Evolutionary conservation across 2,888 invertebrate genomes (phyloP).

Genomic region (Selenia dentaria): DNA sequence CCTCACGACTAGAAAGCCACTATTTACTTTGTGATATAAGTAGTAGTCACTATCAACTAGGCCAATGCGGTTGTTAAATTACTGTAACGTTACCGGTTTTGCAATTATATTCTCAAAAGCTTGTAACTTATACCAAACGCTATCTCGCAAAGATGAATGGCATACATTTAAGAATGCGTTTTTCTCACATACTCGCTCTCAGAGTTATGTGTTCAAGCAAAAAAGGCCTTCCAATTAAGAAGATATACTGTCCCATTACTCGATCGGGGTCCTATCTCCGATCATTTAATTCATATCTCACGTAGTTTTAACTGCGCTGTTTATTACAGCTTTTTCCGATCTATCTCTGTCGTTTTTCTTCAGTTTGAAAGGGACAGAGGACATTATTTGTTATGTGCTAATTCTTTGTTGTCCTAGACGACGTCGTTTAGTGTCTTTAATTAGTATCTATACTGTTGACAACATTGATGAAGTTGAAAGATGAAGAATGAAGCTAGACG

Average conservation of each 20-base stretch:
- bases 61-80: too few species aligned
- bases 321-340: conserved; percentile 20
- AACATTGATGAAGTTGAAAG: conserved; percentile 9
- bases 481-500: too few species aligned
- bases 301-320: conserved; percentile 51
- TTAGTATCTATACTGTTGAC: conserved; percentile 10
- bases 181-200: conserved; percentile 64
- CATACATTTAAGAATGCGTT: conserved; percentile 67
- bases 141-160: conserved; percentile 60
- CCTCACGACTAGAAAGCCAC: too few species aligned
- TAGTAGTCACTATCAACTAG: too few species aligned
- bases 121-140: conserved; percentile 12
- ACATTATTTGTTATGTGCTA: conserved; percentile 18
- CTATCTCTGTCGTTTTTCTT: conserved; percentile 13
- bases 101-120: not conserved
- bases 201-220: conserved; percentile 59
- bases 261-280: conserved; percentile 55
- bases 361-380: not conserved
- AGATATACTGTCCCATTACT: conserved; percentile 71
- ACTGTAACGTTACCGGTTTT: too few species aligned
- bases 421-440: conserved; percentile 16
- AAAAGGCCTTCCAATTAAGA: conserved; percentile 74
- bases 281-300: conserved; percentile 78
- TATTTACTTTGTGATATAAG: too few species aligned
- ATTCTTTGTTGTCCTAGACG: conserved; percentile 13